Base-by-base conservation (phyloP, 2,888 invertebrate genomes). In the Rapana venosa region DNA sequence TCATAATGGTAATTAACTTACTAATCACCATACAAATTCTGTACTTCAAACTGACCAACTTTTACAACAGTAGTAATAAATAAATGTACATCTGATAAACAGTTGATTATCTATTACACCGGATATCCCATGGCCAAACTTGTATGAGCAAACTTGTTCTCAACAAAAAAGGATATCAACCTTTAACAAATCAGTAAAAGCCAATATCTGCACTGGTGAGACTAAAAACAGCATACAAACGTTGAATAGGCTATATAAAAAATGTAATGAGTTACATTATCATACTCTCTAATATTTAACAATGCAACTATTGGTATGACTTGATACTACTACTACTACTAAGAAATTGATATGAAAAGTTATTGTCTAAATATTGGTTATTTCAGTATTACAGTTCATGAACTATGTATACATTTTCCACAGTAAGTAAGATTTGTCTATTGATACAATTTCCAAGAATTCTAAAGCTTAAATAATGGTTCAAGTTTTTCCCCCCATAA, bases 41-140 rank as follows among this genome's bases (percentile, higher is more conserved):
- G n/a, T n/a, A 30, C 26, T 11, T 74, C 11, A 11, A 8, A 22
- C n/a, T n/a, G 26, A 74, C 22, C 36, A 83, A 5, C 8, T 26
- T 22, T 36, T 83, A 5, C 26, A 79, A 32, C 17, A 17, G 15
- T 35, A 79, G 35, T 13, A 30, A 36, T 83, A 47, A 2, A 15
- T 83, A 47, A 22, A 36, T 66, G 2, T 6, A 66, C 66, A 66
- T 66, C 36, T 47, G 26, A 22, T 11, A 2, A 74, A 74, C 74
- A 74, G 26, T 2, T 11, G 30, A 1, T n/a, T 22, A 74, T 26
- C 36, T 83, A 83, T 83, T 83, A 83, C 81, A 83, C 81, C 8
- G 81, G 47, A 22, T 47, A 83, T 47, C 81, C 77, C 77, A 79
- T 79, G 77, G 77, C 77, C 77, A 79, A 47, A 47, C 30, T 22